phyloP scores from a whole-genome alignment of 2,797 vertebrate genomes.

The Muraenolepis orangiensis region DNA sequence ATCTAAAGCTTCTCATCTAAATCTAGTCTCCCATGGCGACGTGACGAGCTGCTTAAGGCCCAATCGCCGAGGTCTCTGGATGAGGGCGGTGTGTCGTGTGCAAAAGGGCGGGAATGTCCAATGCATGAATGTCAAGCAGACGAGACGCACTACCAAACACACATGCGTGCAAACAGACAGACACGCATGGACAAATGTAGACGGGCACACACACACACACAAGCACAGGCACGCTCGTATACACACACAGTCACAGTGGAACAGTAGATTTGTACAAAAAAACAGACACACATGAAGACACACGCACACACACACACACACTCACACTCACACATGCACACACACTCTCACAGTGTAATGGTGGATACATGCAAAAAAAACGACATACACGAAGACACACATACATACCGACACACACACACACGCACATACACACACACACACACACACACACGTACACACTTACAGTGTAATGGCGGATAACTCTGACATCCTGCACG shows the following conservation, averaged over 20 bases:
- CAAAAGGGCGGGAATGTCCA: background rate
- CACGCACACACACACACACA: slow-evolving; percentile 1
- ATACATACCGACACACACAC: slow-evolving; percentile 12
- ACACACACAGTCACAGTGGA: background rate
- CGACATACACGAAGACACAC: slow-evolving; percentile 15
- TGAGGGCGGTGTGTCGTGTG: background rate
- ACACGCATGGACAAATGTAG: background rate
- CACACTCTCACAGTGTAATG: background rate
- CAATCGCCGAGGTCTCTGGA: too few relatives aligned
- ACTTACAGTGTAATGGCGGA: slow-evolving; percentile 99
- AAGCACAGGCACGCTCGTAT: background rate
- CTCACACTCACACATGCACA: slow-evolving; percentile 10
- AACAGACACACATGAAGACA: background rate
- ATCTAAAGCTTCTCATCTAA: background rate
- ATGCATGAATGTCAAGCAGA: background rate
- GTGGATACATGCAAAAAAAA: slow-evolving; percentile 9
- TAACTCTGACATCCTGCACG: slow-evolving; percentile 99
- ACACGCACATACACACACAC: slow-evolving; percentile 27
- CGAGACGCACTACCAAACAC: background rate
- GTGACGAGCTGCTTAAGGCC: background rate
- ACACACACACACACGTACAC: slow-evolving; percentile 56
- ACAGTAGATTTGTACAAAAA: too few relatives aligned
- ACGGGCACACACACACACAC: background rate
- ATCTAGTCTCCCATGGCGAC: background rate
- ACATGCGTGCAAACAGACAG: background rate